phyloP scores from a whole-genome alignment of 2,888 invertebrate species.

The Empis stercorea region DNA sequence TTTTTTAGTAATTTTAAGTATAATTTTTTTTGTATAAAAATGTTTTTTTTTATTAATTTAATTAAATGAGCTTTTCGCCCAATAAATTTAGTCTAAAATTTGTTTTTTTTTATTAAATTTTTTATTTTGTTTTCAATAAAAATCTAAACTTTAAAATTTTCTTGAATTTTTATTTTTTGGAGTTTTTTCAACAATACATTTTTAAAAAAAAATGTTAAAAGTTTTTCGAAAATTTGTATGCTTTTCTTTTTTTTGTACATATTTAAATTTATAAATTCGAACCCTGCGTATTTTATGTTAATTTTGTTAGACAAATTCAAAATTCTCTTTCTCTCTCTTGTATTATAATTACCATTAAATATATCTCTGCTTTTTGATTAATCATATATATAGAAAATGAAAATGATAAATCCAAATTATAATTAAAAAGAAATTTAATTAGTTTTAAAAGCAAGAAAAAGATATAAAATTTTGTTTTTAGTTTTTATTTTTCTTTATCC shows the following conservation, averaged over 20 bases:
- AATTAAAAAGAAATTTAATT: no score
- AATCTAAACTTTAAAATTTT: not conserved
- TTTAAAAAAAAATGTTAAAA: no score
- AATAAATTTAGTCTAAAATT: slow-evolving; percentile 19
- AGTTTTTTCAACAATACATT: no score
- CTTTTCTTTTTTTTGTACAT: slow-evolving; percentile 4
- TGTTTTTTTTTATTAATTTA: not conserved
- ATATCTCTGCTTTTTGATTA: slow-evolving; percentile 4
- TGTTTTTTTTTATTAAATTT: not conserved
- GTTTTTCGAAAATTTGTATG: no score
- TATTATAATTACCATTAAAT: no score
- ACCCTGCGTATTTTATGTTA: slow-evolving; percentile 13
- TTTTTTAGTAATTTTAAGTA: no score
- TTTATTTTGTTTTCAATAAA: slow-evolving; percentile 1
- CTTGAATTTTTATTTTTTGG: not conserved
- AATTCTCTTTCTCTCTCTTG: no score
- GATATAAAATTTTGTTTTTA: slow-evolving; percentile 16
- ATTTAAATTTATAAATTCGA: slow-evolving; percentile 14
- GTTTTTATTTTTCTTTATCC: slow-evolving; percentile 22
- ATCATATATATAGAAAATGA: no score
- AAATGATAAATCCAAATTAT: no score
- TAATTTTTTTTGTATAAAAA: not conserved
- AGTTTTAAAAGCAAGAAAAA: slow-evolving; percentile 2
- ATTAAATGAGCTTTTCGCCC: slow-evolving; percentile 16
- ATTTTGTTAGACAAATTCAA: not conserved